These are phyloP conservation scores for Orchesella cincta DNA, from an alignment of 1,140 invertebrate genomes.

Conservation along the genomic window DNA sequence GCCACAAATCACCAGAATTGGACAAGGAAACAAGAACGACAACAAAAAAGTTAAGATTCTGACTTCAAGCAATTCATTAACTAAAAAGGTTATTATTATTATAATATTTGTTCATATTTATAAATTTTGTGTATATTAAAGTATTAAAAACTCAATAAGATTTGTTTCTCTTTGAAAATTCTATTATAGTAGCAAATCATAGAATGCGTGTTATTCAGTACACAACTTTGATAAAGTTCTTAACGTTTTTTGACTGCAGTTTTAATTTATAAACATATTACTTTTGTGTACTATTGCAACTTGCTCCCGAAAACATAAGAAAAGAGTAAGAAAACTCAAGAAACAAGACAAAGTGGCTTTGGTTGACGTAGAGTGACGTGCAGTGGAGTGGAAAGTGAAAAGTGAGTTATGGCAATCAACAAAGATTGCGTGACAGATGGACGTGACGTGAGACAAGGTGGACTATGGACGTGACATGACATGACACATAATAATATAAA, in stretches of 20 bases:
- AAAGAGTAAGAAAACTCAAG: background rate
- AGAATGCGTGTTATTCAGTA: too few relatives aligned
- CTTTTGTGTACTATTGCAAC: background rate
- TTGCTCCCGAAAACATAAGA: background rate
- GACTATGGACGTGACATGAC: background rate
- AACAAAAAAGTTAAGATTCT: too few relatives aligned
- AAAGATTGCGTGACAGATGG: slow-evolving; percentile 1
- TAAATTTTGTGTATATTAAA: too few relatives aligned
- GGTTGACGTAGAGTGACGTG: background rate
- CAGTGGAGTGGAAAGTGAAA: background rate
- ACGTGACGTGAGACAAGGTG: background rate
- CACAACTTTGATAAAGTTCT: background rate
- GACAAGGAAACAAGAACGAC: background rate
- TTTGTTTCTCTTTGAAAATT: too few relatives aligned
- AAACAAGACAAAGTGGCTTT: background rate
- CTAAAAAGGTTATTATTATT: too few relatives aligned
- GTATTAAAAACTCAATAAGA: too few relatives aligned
- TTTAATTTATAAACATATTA: background rate
- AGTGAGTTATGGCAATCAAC: slow-evolving; percentile 7
- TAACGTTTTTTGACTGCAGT: background rate
- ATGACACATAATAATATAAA: background rate
- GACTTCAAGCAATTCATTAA: too few relatives aligned
- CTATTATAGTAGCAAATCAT: too few relatives aligned
- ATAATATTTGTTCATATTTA: too few relatives aligned
- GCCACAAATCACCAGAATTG: background rate